Evolutionary conservation across 2,888 invertebrate genomes (phyloP), one percentile per base, ranked within the genome.

Genomic region (Osmoderma eremita): DNA sequence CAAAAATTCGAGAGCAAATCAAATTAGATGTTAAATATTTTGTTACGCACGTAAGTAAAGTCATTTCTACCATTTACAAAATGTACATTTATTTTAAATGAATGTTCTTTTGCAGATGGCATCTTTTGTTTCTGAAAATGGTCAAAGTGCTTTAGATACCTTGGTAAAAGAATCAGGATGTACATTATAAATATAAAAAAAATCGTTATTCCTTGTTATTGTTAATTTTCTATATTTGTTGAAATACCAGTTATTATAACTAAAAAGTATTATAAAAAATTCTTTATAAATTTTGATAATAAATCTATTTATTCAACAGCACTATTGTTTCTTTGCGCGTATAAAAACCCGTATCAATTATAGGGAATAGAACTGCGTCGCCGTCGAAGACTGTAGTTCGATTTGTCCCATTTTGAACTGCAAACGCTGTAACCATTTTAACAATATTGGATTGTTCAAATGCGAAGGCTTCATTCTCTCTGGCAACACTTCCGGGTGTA

Each of bases 391-490:
- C 81, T 96, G 95, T 71, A 95, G 84, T 83, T 99, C 98, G 63
- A 97, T 92, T 84, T 98, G 98, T 3, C 97, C 97, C 91, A 99
- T 97, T 86, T 98, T 98, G 80, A 98, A 97, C 80, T 98, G 95
- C 69, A 98, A 86, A 56, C 96, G 87, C 82, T 96, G 95, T 65
- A 99, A 85, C 91, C 97, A 96, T 73, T 93, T 90, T 1, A 91
- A 81, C 18, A 91, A 82, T 20, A 88, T 84, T 1, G 88, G 85
- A 68, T 87, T 86, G 71, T 80, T 78, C 54, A 80, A 74, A 15
- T 82, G 80, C 72, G 10, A 30, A 30, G 82, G 83, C 71, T 82
- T 83, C 67, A 74, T 77, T 71, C 81, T 83, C 15, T 82, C 85
- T 13, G 82, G 80, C 54, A 83, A 78, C 24, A 81, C 82, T 75